These are phyloP conservation scores for Agrypnia vestita DNA, from an alignment of 1,140 invertebrate genomes.

Conservation along the genomic window DNA sequence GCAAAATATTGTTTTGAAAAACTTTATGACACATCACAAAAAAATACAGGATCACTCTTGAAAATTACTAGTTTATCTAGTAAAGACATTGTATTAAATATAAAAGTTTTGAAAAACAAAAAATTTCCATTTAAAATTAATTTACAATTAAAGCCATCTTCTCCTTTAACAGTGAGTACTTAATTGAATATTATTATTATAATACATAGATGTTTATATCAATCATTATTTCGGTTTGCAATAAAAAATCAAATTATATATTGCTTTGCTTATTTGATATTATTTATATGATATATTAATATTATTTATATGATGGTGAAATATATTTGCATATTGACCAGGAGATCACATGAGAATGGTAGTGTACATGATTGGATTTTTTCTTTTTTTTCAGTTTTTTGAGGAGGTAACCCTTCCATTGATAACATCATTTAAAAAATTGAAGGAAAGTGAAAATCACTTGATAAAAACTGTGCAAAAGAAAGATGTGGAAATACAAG, in stretches of 20 bases:
- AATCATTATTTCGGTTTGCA: too few species aligned
- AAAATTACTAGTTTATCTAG: not conserved
- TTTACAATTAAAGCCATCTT: conserved; percentile 33
- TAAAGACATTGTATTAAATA: conserved; percentile 32
- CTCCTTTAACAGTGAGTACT: conserved; percentile 37
- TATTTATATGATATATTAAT: too few species aligned
- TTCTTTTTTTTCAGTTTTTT: conserved; percentile 52
- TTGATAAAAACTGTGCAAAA: conserved; percentile 44
- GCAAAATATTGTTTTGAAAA: conserved; percentile 34
- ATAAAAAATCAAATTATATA: too few species aligned
- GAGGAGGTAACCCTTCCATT: conserved; percentile 55
- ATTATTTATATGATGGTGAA: too few species aligned
- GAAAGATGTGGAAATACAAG: conserved; percentile 59
- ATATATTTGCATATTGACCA: too few species aligned
- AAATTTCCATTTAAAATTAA: conserved; percentile 46
- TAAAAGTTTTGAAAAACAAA: conserved; percentile 36
- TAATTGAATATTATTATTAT: too few species aligned
- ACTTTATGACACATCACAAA: conserved; percentile 41
- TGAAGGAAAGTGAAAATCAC: conserved; percentile 46
- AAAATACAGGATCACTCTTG: conserved; percentile 26
- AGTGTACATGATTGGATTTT: too few species aligned
- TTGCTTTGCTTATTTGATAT: too few species aligned
- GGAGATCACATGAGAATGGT: too few species aligned
- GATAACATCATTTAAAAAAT: conserved; percentile 42
- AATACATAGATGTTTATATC: too few species aligned